Percentiles rank a stretch among this genome's conserved stretches.
phyloP scores from a whole-genome alignment of 1,140 invertebrate species.

The Apis laboriosa region DNA sequence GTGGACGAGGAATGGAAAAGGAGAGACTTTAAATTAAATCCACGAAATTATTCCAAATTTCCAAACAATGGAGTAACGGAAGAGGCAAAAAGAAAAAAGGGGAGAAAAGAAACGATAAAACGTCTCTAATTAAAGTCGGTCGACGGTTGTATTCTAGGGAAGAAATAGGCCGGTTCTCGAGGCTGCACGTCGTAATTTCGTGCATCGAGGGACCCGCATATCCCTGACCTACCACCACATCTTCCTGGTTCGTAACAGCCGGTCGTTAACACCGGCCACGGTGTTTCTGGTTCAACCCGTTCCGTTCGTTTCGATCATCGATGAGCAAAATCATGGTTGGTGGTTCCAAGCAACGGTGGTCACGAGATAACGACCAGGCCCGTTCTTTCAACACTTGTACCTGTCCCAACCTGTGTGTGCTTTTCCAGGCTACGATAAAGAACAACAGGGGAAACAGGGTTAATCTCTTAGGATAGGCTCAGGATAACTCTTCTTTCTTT shows the following conservation, averaged over 20 bases:
- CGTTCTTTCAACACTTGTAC: conserved; percentile 9
- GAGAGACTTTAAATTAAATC: not conserved
- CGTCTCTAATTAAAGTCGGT: not conserved
- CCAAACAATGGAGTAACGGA: not conserved
- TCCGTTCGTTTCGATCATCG: conserved; percentile 37
- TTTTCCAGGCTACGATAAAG: not conserved
- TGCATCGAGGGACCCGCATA: conserved; percentile 40
- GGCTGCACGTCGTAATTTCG: conserved; percentile 34
- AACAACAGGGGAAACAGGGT: not conserved
- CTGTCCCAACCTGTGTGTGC: not conserved
- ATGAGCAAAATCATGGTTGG: conserved; percentile 29
- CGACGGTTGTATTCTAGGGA: too few relatives aligned
- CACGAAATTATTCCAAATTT: not conserved
- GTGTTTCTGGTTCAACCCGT: conserved; percentile 51
- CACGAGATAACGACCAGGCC: conserved; percentile 4
- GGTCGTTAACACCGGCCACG: conserved; percentile 42
- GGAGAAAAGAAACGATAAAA: not conserved
- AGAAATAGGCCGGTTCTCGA: conserved; percentile 6
- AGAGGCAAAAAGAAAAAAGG: not conserved
- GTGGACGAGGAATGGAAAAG: not conserved
- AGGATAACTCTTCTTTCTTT: too few relatives aligned
- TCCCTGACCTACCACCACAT: conserved; percentile 48
- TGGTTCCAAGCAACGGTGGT: conserved; percentile 11
- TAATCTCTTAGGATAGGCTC: not conserved
- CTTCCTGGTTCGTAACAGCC: conserved; percentile 41